Conservation (phyloP, 2,113 vertebrate species). For the Anas platyrhynchos region DNA sequence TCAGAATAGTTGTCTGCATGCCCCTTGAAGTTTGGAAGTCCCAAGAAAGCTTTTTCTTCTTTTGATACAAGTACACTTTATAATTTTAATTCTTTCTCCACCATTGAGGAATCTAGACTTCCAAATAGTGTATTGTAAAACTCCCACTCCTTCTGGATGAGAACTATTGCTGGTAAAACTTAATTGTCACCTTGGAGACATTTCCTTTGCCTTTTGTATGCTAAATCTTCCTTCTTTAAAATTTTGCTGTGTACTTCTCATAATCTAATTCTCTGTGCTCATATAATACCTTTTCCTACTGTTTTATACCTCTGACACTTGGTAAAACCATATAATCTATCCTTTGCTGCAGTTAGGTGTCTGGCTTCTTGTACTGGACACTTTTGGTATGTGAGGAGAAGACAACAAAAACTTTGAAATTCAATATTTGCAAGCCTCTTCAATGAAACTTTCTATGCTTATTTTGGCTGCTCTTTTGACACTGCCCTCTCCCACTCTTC, state of each 20-base stretch:
- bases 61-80: not conserved
- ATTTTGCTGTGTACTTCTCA: not conserved
- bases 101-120: not conserved
- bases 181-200: not conserved
- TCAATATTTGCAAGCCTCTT: not conserved
- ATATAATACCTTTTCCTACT: not conserved
- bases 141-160: not conserved
- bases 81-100: not conserved
- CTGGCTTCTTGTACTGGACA: not conserved
- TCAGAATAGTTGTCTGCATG: not conserved
- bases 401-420: not conserved
- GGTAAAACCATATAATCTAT: not conserved
- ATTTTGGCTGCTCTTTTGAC: not conserved
- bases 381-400: not conserved
- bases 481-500: not conserved
- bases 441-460: not conserved
- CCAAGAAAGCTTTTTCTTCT: not conserved
- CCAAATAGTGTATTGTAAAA: accelerated
- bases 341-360: not conserved
- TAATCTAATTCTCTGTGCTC: not conserved
- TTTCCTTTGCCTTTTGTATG: not conserved
- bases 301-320: not conserved
- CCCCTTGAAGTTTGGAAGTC: not conserved
- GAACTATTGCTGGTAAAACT: not conserved
- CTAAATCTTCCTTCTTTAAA: not conserved